Conservation (phyloP, 2,113 vertebrate species). For the Heliornis fulica region DNA sequence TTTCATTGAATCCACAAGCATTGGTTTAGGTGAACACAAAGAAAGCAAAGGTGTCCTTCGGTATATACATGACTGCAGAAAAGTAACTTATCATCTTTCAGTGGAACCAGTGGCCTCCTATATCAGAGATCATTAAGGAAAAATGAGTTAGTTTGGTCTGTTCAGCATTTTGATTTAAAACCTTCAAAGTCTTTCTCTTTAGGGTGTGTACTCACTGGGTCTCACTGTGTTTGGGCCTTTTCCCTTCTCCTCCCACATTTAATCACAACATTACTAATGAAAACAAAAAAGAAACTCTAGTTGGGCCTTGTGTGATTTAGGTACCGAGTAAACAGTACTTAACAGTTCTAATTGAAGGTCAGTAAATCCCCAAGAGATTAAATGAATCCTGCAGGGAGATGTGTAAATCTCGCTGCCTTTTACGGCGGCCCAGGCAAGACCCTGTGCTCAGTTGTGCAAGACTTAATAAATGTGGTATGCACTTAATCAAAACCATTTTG, state of each 20-base stretch:
- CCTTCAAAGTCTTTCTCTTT: slow-evolving; percentile 24
- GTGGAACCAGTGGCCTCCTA: neutral
- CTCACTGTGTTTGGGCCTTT: slow-evolving; percentile 7
- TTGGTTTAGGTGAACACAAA: neutral
- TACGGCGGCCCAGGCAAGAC: slow-evolving; percentile 60
- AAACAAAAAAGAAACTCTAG: slow-evolving; percentile 69
- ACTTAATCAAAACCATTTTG: slow-evolving; percentile 85
- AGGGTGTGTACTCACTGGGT: neutral
- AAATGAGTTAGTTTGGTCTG: neutral
- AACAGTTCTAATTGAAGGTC: slow-evolving; percentile 84
- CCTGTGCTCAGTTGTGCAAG: slow-evolving; percentile 63
- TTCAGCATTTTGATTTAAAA: slow-evolving; percentile 28
- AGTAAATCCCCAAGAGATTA: slow-evolving; percentile 83
- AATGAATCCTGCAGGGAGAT: slow-evolving; percentile 76
- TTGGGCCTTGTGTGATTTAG: slow-evolving; percentile 72
- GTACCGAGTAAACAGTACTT: slow-evolving; percentile 80
- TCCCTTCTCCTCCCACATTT: slow-evolving; percentile 17
- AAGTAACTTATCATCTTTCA: neutral
- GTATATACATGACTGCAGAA: neutral
- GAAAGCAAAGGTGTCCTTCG: neutral
- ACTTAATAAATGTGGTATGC: slow-evolving; percentile 81
- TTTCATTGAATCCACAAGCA: neutral
- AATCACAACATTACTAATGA: slow-evolving; percentile 70
- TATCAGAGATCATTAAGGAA: slow-evolving; percentile 15
- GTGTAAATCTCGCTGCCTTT: slow-evolving; percentile 79